Evolutionary conservation across 2,113 vertebrate genomes (phyloP), one percentile per base, ranked within the genome.

Genomic region (Myanophis thanlyinensis): DNA sequence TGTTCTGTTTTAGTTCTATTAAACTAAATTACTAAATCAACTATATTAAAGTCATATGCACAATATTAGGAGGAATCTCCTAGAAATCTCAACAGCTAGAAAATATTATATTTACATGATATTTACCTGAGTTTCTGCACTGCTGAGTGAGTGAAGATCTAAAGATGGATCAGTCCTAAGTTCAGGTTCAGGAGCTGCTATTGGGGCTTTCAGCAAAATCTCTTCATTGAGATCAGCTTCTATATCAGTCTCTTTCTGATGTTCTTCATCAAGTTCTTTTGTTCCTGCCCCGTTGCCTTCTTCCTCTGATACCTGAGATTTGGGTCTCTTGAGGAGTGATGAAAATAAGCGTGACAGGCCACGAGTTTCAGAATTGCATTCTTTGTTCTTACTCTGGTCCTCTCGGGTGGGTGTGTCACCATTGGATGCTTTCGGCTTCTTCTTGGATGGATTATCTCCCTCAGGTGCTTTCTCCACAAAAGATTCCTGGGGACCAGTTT

Each of bases 171-270:
- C 99, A 1, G 98, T 99, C 93, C 98, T 98, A 91, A 99, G 98
- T 93, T 99, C 99, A 2, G 99, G 99, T 92, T 99, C 99, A 1
- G 99, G 99, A 97, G 99, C 99, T 85, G 99, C 99, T 53, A 99
- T 99, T 0, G 99, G 99, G 8, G 99, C 99, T 97, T 99, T 99
- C 95, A 98, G 97, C 93, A 98, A 93, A 88, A 97, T 95, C 67
- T 97, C 98, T 93, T 98, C 97, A 95, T 98, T 97, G 25, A 95
- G 94, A 93, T 92, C 96, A 56, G 96, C 92, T 96, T 95, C 97
- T 95, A 98, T 96, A n/a, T 96, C 97, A 0, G 4, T 23, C 0
- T 97, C 97, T 89, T 93, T 97, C 91, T 97, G 97, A 46, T 97
- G 97, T 95, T 96, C 92, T 95, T 95, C 96, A 0, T 2, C 96